Base-by-base conservation (phyloP, 2,888 invertebrate species). In the Dendrolimus houi region DNA sequence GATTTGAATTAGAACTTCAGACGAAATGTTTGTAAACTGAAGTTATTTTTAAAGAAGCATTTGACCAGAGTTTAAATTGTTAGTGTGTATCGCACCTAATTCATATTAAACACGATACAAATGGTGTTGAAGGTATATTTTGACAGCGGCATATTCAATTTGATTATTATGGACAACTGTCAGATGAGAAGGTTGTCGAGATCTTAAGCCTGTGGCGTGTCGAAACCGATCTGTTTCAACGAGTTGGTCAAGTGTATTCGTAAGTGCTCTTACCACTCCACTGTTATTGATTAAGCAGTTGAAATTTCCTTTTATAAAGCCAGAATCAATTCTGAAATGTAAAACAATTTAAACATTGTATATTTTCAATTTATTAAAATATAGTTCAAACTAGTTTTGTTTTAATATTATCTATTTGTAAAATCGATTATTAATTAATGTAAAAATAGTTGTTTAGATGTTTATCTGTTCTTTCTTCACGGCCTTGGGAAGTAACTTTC, bases 101-200 rank as follows among this genome's bases (percentile, higher is more conserved):
- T 10, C 47, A 10, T 8, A 9, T 47, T 47, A 47, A 47, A 47
- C 12, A 3, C 47, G 9, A 47, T 47, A 47, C 12, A 47, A 47
- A 47, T 47, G 12, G 47, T 47, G 47, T 12, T 47, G 47, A 47
- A 47, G 47, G 47, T 12, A 47, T 53, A 14, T 55, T 58, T 42
- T 58, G 58, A 52, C 58, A 58, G 56, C 14, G 14, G 42, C 29
- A 53, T 54, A 56, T 56, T 14, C 29, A 53, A 52, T 56, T 58
- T 55, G 56, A 53, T 47, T 40, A 54, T 56, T 52, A 52, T 56
- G 10, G 58, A 58, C 54, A 58, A 52, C 54, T 57, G 47, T 52
- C 41, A 53, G 57, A n/a, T 57, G 55, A 41, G 47, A 60, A 58
- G 60, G 60, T 29, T 56, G 54, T 47, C 54, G 40, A 9, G 55